phyloP scores from a whole-genome alignment of 2,888 invertebrate species.

The Holacanthella duospinosa region DNA sequence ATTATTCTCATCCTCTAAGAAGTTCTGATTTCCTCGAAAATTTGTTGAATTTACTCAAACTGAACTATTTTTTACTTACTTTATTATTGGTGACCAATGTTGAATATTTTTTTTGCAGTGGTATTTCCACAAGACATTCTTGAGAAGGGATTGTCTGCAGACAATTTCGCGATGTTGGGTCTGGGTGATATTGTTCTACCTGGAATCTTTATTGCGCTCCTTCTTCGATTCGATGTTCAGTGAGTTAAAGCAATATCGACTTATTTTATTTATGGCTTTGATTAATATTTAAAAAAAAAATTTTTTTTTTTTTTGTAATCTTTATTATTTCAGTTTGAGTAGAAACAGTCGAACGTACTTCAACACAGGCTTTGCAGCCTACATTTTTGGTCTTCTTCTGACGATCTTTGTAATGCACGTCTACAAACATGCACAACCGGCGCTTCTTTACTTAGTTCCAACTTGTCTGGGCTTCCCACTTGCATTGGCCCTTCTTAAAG shows the following conservation, averaged over 20 bases:
- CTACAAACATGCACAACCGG: slow-evolving; percentile 97
- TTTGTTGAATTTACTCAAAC: background rate
- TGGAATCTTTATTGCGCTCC: slow-evolving; percentile 94
- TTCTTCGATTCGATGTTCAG: slow-evolving; percentile 85
- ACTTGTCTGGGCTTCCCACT: slow-evolving; percentile 87
- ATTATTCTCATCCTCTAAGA: slow-evolving; percentile 23
- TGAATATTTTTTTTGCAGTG: slow-evolving; percentile 57
- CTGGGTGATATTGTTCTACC: slow-evolving; percentile 98
- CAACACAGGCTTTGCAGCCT: slow-evolving; percentile 81
- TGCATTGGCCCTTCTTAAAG: slow-evolving; percentile 72
- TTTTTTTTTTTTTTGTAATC: too few species aligned
- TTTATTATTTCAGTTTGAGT: slow-evolving; percentile 68
- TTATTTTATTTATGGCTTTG: background rate
- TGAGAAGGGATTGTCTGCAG: slow-evolving; percentile 77
- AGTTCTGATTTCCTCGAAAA: slow-evolving; percentile 22
- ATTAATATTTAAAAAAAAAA: too few species aligned
- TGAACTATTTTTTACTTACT: background rate
- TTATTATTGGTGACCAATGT: too few species aligned
- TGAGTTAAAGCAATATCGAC: too few species aligned
- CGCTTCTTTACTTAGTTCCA: slow-evolving; percentile 91
- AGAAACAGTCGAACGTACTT: slow-evolving; percentile 76
- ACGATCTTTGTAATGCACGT: slow-evolving; percentile 97
- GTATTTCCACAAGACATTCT: slow-evolving; percentile 97
- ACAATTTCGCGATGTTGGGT: slow-evolving; percentile 97
- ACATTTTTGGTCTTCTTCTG: slow-evolving; percentile 79